These are phyloP conservation scores for Poecile montanus DNA, from an alignment of 2,797 vertebrate genomes.

Conservation along the genomic window DNA sequence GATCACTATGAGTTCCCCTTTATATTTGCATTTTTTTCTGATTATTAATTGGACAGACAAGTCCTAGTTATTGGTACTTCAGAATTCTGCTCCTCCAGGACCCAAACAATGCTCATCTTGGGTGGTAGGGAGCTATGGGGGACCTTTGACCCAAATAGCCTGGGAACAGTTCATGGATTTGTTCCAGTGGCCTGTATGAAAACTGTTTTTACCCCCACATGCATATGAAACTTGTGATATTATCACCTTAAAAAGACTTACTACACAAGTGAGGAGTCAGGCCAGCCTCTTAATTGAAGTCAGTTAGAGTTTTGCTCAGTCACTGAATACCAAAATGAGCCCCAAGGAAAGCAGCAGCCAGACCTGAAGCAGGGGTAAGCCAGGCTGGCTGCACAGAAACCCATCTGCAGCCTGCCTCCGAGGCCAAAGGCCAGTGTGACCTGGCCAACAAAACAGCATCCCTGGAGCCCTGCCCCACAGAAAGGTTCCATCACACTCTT, in stretches of 20 bases:
- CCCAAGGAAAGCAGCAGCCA: neutral
- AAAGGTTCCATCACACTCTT: neutral
- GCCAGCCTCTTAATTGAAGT: neutral
- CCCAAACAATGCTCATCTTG: neutral
- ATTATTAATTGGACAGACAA: conserved; percentile 52
- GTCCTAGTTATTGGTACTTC: neutral
- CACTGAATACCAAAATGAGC: neutral
- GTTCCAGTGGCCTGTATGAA: neutral
- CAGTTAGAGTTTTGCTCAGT: neutral
- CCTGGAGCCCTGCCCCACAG: neutral
- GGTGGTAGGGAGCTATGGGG: neutral
- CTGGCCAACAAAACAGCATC: neutral
- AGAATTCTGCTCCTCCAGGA: neutral
- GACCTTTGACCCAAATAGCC: conserved; percentile 32
- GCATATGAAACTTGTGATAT: neutral
- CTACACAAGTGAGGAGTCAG: neutral
- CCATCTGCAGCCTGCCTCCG: neutral
- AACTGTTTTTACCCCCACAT: neutral
- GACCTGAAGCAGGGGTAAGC: neutral
- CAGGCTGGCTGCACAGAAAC: neutral
- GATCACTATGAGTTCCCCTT: conserved; percentile 4
- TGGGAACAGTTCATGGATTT: neutral
- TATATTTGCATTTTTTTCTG: conserved; percentile 1
- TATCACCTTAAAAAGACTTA: neutral
- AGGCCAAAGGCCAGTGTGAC: neutral